Base-by-base conservation (phyloP, 2,113 vertebrate genomes). In the Anarhynchus alexandrinus region DNA sequence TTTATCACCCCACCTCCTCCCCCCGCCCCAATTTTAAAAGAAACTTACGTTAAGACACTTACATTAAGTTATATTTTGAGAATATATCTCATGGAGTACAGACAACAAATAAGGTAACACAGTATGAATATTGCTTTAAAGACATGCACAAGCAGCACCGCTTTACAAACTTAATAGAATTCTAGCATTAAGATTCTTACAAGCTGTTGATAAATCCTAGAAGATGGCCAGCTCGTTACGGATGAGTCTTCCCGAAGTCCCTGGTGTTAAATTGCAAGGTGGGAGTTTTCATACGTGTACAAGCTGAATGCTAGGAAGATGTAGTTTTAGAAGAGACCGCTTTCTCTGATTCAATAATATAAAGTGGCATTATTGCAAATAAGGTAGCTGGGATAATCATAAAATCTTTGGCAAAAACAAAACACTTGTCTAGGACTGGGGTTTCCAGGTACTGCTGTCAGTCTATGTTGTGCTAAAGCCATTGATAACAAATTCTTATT, bases 131-230 rank as follows among this genome's bases (percentile, higher is more conserved):
- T 38, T 32, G 9, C 4, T 61, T 36, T 27, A 8, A 36, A 66
- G 47, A 7, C 0, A 6, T 0, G 3, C 0, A 2, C 32, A 27
- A 30, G 25, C 25, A 38, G 32, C 1, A 10, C 29, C 0, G 3
- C 21, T 45, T 66, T n/a, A n/a, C 5, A 20, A n/a, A 34, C 43
- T 26, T 55, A 18, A 52, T 34, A 47, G 13, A 38, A 34, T n/a
- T 32, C 36, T 36, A 32, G 65, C n/a, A 12, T 27, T 64, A 29
- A n/a, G 51, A 57, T 45, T 38, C 23, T 12, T 66, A 8, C 5
- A 27, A 67, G 59, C 49, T 47, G 21, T 23, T 64, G 27, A 64
- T 47, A 69, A 84, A 42, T 52, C 34, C 15, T 49, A 18, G 16
- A 42, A 76, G 30, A 15, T 54, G 49, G 8, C 13, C 30, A 45